These are phyloP conservation scores for Melipona quadrifasciata DNA, from an alignment of 1,140 invertebrate genomes.

Conservation along the genomic window DNA sequence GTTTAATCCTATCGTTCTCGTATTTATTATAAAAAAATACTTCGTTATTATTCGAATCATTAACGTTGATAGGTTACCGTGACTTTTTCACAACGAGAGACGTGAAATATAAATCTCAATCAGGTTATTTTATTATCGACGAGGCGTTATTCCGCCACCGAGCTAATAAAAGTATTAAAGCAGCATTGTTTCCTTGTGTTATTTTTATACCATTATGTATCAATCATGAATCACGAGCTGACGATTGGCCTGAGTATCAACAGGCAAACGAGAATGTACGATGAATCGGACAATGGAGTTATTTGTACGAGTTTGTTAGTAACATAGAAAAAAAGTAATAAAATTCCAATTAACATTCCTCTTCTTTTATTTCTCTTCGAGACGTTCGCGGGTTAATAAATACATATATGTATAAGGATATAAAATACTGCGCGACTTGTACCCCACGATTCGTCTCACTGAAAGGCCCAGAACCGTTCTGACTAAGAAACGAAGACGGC, in stretches of 20 bases:
- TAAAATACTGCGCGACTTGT: too few species aligned
- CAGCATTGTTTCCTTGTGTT: neutral
- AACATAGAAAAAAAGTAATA: neutral
- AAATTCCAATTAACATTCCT: neutral
- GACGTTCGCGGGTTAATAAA: too few species aligned
- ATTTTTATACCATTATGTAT: neutral
- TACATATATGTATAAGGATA: too few species aligned
- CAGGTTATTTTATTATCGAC: neutral
- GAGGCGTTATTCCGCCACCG: neutral
- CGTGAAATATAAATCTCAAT: neutral
- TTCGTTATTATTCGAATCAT: neutral
- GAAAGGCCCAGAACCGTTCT: too few species aligned
- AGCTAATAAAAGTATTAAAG: neutral
- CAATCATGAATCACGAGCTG: neutral
- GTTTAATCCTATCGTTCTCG: neutral
- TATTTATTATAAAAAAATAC: neutral
- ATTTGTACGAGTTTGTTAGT: neutral
- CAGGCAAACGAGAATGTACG: neutral
- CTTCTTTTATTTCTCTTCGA: too few species aligned
- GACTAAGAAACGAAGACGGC: too few species aligned
- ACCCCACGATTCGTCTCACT: too few species aligned
- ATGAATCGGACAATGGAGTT: neutral
- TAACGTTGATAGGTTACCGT: neutral
- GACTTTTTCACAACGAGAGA: constrained; percentile 4
- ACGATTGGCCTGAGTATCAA: neutral